Base-by-base conservation (phyloP, 2,113 vertebrate species). In the Tragelaphus buxtoni region DNA sequence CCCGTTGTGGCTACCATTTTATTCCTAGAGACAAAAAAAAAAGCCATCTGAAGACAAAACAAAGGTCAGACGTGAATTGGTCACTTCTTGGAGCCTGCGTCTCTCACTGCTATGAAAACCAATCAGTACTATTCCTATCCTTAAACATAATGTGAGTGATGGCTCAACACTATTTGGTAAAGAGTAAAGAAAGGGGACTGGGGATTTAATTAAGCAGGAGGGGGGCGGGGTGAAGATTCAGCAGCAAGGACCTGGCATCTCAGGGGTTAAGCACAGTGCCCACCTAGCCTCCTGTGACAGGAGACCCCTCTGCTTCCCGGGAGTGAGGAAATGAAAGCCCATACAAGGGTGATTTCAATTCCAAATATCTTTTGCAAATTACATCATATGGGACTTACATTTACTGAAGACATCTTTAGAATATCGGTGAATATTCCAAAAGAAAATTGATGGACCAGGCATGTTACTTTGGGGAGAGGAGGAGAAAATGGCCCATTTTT, bases 61-160 rank as follows among this genome's bases (percentile, higher is more conserved):
- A 98, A 98, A 98, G 98, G 98, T 98, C 98, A 98, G 53, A 12
- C 12, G 0, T 35, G 45, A 28, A 97, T 93, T 97, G 93, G 93
- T 97, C 97, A 97, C 98, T 98, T 96, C 97, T 93, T 96, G 84
- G 28, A 97, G 91, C 94, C 5, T 92, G 95, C 84, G 84, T 93
- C 96, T 97, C 97, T 98, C 95, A 90, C 92, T 94, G 91, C 96
- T 97, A 98, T 94, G 95, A 96, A 98, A 98, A 98, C 94, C 87
- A 26, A 55, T 30, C 61, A 49, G 9, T 28, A 47, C 58, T 61
- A 49, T 58, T 26, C 53, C 60, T 96, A 42, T 74, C 18, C 83
- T 94, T 94, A 61, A 60, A 76, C 0, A 60, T 77, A 77, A 47
- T 39, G 30, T 7, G 65, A 88, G 87, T 20, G 35, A 72, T 20